Evolutionary conservation across 2,888 invertebrate species (phyloP), one percentile per base, ranked within the genome.

Genomic region (Tineola bisselliella): DNA sequence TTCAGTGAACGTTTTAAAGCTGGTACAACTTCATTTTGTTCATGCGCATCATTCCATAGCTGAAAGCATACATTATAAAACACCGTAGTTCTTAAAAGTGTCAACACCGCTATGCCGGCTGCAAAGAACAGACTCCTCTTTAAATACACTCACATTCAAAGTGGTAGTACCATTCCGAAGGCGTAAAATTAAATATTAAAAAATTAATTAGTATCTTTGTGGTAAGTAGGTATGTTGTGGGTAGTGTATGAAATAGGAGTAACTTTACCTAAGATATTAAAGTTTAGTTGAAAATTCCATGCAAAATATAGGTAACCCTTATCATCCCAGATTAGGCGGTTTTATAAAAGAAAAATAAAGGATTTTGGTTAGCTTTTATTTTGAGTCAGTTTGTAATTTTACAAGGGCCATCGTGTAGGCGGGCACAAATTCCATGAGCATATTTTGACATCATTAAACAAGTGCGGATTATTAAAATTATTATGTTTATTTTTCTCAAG

Each of bases 1-100:
- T 81, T 70, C 44, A 95, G 71, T 12, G 93, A 91, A 64, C 88
- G 88, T 66, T 88, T 88, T 62, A 93, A 76, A 1, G 91, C 90
- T 8, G 89, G 87, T 61, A 90, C 84, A 10, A 95, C 94, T 60
- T 91, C 79, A 0, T 90, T 87, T 6, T 89, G 88, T 63, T 88
- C 88, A 69, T 95, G 95, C 18, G 77, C 77, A 62, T 82, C 77
- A 66, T 83, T 84, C 84, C 82, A 83, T 64, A 84, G 66, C 84
- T 84, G 63, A 58, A 71, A 69, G 19, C 6, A 12, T 12, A 25
- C 25, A 25, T n/a, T n/a, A n/a, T n/a, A n/a, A n/a, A n/a, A n/a
- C n/a, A n/a, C n/a, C n/a, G n/a, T n/a, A n/a, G n/a, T n/a, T n/a
- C n/a, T n/a, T n/a, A n/a, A n/a, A n/a, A n/a, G n/a, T n/a, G n/a